A percentile compares a stretch with the other conserved stretches of the same genome.
phyloP scores from a whole-genome alignment of 2,888 invertebrate genomes.

The Hydraecia micacea region DNA sequence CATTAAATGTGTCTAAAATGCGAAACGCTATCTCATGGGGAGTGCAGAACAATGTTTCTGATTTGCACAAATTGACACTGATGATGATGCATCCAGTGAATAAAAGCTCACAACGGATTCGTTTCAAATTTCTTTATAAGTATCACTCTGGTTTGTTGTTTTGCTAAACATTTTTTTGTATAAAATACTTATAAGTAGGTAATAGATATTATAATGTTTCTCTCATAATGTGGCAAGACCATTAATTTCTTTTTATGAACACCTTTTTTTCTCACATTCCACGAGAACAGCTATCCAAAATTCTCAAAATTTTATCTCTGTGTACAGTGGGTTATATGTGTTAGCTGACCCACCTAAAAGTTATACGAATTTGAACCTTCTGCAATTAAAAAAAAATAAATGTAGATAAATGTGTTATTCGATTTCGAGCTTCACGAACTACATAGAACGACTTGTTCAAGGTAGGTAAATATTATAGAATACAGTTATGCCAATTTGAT shows the following conservation, averaged over 20 bases:
- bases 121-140: neutral
- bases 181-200: neutral
- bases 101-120: neutral
- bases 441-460: too few species aligned
- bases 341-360: too few species aligned
- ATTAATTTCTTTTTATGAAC: neutral
- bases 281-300: neutral
- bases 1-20: neutral
- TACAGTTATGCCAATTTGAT: too few species aligned
- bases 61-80: neutral
- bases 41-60: neutral
- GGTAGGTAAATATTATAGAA: too few species aligned
- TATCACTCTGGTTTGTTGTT: neutral
- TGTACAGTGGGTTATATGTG: too few species aligned
- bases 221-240: neutral
- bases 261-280: neutral
- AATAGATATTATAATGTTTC: too few species aligned
- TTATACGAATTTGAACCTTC: too few species aligned
- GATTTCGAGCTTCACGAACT: too few species aligned
- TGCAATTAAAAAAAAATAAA: too few species aligned
- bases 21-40: neutral
- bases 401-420: too few species aligned
- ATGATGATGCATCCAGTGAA: neutral
- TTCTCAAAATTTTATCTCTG: neutral
- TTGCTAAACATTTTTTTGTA: neutral